A percentile compares a stretch with the other conserved stretches of the same genome.
Conservation (phyloP, 2,888 invertebrate species). For the Hemithea aestivaria region DNA sequence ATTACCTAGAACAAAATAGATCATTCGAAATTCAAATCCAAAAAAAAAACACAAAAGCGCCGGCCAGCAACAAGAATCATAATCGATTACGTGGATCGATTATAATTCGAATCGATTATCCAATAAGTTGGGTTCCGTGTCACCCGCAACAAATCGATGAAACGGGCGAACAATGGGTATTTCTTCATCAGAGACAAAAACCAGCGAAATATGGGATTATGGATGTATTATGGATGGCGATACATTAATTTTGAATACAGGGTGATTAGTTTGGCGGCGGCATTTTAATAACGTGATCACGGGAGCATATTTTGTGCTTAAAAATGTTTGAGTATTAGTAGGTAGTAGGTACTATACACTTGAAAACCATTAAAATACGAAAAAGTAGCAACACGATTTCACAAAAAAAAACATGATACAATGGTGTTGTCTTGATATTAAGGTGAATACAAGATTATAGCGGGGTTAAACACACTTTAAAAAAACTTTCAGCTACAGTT, state of each 20-base stretch:
- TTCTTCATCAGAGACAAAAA: conserved; percentile 74
- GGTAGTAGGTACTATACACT: too few relatives aligned
- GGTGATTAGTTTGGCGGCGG: conserved; percentile 39
- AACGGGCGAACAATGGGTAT: conserved; percentile 63
- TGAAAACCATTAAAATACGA: too few relatives aligned
- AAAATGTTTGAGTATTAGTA: too few relatives aligned
- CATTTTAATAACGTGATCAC: too few relatives aligned
- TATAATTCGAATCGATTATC: conserved; percentile 68
- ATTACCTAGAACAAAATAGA: too few relatives aligned
- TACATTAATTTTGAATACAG: conserved; percentile 42
- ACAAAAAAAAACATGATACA: too few relatives aligned
- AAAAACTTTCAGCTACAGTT: too few relatives aligned
- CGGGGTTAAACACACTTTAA: too few relatives aligned
- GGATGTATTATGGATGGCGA: conserved; percentile 40
- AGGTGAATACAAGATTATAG: too few relatives aligned
- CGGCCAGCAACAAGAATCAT: conserved; percentile 65
- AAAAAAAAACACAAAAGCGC: conserved; percentile 51
- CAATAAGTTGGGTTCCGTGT: conserved; percentile 57
- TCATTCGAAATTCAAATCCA: conserved; percentile 24
- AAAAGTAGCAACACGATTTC: too few relatives aligned
- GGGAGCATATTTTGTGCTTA: too few relatives aligned
- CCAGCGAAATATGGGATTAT: conserved; percentile 66
- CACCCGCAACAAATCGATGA: conserved; percentile 65
- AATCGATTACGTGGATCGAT: conserved; percentile 71
- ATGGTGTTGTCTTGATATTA: too few relatives aligned